phyloP scores from a whole-genome alignment of 2,797 vertebrate genomes.

The Aselliscus stoliczkanus region DNA sequence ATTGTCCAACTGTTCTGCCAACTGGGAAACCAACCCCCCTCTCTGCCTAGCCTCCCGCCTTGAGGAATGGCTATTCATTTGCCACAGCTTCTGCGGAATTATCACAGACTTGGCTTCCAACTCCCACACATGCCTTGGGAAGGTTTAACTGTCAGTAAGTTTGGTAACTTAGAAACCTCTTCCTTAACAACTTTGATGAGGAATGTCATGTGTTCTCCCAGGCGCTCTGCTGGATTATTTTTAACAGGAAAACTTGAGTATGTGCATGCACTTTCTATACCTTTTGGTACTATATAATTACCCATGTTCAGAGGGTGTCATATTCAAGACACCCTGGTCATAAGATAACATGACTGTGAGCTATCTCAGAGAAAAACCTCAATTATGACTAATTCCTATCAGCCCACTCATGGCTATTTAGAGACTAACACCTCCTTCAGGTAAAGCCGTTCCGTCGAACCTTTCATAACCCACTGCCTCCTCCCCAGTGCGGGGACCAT shows the following conservation, averaged over 20 bases:
- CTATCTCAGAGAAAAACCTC: conserved; percentile 61
- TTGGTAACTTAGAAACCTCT: conserved; percentile 78
- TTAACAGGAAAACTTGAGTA: conserved; percentile 62
- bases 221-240: conserved; percentile 65
- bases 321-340: conserved; percentile 67
- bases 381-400: conserved; percentile 67
- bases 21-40: neutral
- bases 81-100: conserved; percentile 67
- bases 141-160: conserved; percentile 74
- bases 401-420: conserved; percentile 76
- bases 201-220: conserved; percentile 57
- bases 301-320: conserved; percentile 65
- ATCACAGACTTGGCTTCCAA: conserved; percentile 66
- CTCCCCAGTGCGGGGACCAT: conserved; percentile 27
- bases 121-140: conserved; percentile 69
- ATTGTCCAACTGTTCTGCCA: neutral
- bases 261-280: conserved; percentile 57
- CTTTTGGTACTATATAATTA: conserved; percentile 71
- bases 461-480: conserved; percentile 67
- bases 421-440: conserved; percentile 69
- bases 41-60: neutral
- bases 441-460: conserved; percentile 58
- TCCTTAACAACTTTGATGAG: conserved; percentile 71
- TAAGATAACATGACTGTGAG: conserved; percentile 71
- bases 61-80: conserved; percentile 54